These are phyloP conservation scores for Cepaea hortensis DNA, from an alignment of 2,888 invertebrate species.

Conservation along the genomic window DNA sequence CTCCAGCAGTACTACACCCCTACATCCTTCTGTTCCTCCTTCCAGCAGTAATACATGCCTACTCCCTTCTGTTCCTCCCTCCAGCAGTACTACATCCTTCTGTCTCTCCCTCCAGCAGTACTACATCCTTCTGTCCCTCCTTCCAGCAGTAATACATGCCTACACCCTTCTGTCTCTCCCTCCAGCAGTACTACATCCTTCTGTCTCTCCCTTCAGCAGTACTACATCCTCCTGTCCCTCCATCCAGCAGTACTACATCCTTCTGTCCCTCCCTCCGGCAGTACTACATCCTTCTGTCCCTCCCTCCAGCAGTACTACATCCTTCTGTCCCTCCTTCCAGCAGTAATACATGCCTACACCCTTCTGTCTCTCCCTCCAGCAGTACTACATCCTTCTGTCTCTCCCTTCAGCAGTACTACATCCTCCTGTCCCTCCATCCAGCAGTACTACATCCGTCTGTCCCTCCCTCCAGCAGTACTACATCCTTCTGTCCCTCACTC, in stretches of 20 bases:
- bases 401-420: no score
- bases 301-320: no score
- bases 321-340: conserved; percentile 9
- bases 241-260: not conserved
- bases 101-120: not conserved
- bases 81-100: not conserved
- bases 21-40: not conserved
- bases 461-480: no score
- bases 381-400: not conserved
- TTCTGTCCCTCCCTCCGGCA: no score
- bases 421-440: no score
- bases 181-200: not conserved
- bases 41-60: not conserved
- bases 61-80: not conserved
- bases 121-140: not conserved
- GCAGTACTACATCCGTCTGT: no score
- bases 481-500: no score
- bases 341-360: no score
- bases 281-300: no score
- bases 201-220: not conserved
- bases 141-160: no score
- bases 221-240: not conserved
- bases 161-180: not conserved
- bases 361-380: conserved; percentile 8
- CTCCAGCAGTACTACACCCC: not conserved